Conservation (phyloP, 2,113 vertebrate species). For the Lates calcarifer region DNA sequence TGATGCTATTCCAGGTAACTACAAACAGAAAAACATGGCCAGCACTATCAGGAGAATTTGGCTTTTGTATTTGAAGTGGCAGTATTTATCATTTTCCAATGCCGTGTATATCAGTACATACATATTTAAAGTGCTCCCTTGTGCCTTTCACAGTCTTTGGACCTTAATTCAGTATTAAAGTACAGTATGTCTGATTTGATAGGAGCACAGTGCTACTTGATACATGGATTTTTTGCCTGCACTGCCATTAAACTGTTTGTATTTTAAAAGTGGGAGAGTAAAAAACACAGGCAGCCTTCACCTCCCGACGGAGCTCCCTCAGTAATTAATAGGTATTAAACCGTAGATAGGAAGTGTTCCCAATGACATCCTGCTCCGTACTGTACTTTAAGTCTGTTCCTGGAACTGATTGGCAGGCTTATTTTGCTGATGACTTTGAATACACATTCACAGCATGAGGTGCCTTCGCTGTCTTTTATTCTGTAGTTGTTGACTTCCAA, state of each 20-base stretch:
- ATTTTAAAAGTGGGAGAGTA: slow-evolving; percentile 59
- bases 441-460: slow-evolving; percentile 69
- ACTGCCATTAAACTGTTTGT: slow-evolving; percentile 53
- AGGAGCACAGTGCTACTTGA: slow-evolving; percentile 42
- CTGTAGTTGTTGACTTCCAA: slow-evolving; percentile 73
- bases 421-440: slow-evolving; percentile 78
- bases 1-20: slow-evolving; percentile 63
- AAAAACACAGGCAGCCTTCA: slow-evolving; percentile 47
- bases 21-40: slow-evolving; percentile 58
- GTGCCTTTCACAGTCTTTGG: slow-evolving; percentile 54
- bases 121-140: slow-evolving; percentile 61
- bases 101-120: slow-evolving; percentile 22
- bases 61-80: slow-evolving; percentile 65
- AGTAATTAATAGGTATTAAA: slow-evolving; percentile 81
- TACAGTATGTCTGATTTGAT: slow-evolving; percentile 64
- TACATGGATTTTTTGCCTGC: slow-evolving; percentile 17
- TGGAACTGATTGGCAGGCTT: slow-evolving; percentile 77
- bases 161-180: slow-evolving; percentile 63
- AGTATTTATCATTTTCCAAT: slow-evolving; percentile 63
- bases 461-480: slow-evolving; percentile 58
- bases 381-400: slow-evolving; percentile 69
- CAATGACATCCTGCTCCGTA: slow-evolving; percentile 73
- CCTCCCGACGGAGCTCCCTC: slow-evolving; percentile 65
- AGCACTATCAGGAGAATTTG: slow-evolving; percentile 52
- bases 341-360: slow-evolving; percentile 74